Evolutionary conservation across 37 sponge, comb jelly and placozoan species (phyloP).

Genomic region (Beroe forskalii): DNA sequence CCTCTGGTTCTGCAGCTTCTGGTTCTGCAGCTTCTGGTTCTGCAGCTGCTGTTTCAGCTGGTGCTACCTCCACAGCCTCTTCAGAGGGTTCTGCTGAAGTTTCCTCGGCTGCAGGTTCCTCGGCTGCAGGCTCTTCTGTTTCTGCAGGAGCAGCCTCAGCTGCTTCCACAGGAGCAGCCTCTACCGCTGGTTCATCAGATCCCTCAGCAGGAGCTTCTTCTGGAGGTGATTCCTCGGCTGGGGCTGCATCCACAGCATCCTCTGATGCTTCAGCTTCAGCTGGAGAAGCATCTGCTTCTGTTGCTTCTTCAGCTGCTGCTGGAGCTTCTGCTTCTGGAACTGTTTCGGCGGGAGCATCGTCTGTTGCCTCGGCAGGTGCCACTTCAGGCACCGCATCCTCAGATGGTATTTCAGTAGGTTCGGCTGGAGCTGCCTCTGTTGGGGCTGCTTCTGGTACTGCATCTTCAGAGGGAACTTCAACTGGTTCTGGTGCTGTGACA

Average conservation of each 20-base stretch:
- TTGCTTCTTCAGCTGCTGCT: neutral
- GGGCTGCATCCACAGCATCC: neutral
- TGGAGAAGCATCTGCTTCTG: conserved; percentile 30
- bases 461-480: neutral
- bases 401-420: neutral
- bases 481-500: neutral
- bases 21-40: neutral
- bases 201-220: neutral
- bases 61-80: conserved; percentile 7
- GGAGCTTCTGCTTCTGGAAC: neutral
- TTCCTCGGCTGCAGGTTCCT: neutral
- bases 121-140: conserved; percentile 23
- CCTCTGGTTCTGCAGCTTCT: neutral
- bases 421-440: neutral
- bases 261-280: neutral
- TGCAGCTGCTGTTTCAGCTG: neutral
- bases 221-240: neutral
- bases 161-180: neutral
- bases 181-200: neutral
- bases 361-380: neutral
- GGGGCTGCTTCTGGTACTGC: neutral
- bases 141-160: neutral
- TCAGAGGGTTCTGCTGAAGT: conserved; percentile 2
- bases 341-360: neutral
- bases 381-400: conserved; percentile 26